These are phyloP conservation scores for Timema cristinae DNA, from an alignment of 2,888 invertebrate species.

Conservation along the genomic window DNA sequence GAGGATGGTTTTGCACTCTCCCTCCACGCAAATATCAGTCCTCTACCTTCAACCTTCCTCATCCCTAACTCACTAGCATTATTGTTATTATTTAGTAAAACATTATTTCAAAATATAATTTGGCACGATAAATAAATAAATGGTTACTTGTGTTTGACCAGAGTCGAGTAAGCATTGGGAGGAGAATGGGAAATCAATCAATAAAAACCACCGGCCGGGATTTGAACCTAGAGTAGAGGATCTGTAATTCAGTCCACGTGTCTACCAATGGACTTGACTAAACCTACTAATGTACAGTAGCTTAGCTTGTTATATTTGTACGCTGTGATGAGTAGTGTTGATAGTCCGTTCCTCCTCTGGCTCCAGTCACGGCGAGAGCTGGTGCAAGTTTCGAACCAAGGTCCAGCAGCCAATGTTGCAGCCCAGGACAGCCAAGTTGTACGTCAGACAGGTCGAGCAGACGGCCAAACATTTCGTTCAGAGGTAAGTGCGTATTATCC, in stretches of 20 bases:
- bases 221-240: neutral
- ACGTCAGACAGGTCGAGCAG: slow-evolving; percentile 63
- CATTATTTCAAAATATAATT: no score
- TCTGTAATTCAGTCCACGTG: neutral
- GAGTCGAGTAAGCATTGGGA: no score
- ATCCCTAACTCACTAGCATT: no score
- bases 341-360: no score
- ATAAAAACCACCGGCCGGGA: no score
- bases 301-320: neutral
- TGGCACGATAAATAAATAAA: no score
- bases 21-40: no score
- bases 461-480: slow-evolving; percentile 66
- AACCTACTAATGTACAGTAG: neutral
- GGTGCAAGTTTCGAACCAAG: slow-evolving; percentile 72
- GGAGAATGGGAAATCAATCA: no score
- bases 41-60: no score
- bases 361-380: slow-evolving; percentile 72
- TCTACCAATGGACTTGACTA: neutral
- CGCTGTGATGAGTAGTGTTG: neutral
- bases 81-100: no score
- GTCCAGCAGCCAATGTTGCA: slow-evolving; percentile 75
- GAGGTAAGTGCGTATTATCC: slow-evolving; percentile 47
- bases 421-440: slow-evolving; percentile 67
- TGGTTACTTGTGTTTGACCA: no score
- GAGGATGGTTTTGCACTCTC: no score